Evolutionary conservation across 30 jellyfish, hydroid and myxozoan genomes (phyloP), one percentile per base, ranked within the genome.

Genomic region (Rhopilema esculentum): DNA sequence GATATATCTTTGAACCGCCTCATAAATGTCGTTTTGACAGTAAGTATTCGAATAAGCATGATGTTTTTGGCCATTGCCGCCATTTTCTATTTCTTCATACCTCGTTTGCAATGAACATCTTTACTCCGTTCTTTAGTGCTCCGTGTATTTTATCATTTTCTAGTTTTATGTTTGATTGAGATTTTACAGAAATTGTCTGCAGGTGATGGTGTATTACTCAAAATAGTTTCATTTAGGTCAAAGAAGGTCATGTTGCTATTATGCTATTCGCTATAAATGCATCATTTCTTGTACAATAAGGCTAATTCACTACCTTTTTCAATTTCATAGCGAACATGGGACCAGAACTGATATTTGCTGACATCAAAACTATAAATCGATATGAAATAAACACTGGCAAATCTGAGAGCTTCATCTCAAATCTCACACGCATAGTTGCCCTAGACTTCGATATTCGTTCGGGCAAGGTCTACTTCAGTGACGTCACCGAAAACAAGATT

Each of bases 351-450:
- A 70, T 93, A 1, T 89, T 72, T 66, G 97, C 93, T 19, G 97
- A 94, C 82, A 88, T 94, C 2, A 81, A 75, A 26, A n/a, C 71
- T 6, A 72, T 94, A 18, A 61, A 85, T 61, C 73, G 97, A 25
- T 90, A 23, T 30, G 96, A 87, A 49, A 53, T 94, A 21, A 50
- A 73, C 21, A 90, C 90, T 0, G 95, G 97, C 27, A 51, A 22
- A 26, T 74, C 90, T 77, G 80, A 86, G 21, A 69, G 69, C 19
- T 71, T 94, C 31, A 76, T 94, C 16, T 72, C 91, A 16, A 94
- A 94, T 40, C 83, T 85, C 21, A 81, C 97, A 21, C 87, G 97
- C 49, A 97, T 93, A 0, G 97, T 95, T 22, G 99, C 99, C 8
- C 27, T 95, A 61, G 99, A 95, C 78, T 90, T 74, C 76, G 97